Evolutionary conservation across 2,113 vertebrate genomes (phyloP).

Genomic region (Scalopus aquaticus): DNA sequence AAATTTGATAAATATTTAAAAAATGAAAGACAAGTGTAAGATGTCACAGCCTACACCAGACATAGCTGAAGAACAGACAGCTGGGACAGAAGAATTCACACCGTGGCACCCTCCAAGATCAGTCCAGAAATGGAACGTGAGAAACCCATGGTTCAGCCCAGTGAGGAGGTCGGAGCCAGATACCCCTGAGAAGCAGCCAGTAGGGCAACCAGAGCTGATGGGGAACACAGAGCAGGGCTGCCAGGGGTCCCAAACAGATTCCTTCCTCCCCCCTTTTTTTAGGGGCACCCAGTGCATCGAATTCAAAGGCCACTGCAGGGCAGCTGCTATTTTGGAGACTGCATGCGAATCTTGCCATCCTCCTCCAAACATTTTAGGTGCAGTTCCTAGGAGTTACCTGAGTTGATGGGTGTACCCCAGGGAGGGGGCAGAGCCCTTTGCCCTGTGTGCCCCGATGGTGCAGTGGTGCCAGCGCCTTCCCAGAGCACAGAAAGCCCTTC

Average conservation of each 20-base stretch:
- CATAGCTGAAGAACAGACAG: rapidly evolving
- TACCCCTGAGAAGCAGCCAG: neutral
- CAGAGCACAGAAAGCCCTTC: neutral
- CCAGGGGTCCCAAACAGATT: too few species aligned
- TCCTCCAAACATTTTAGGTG: neutral
- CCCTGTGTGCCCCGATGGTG: neutral
- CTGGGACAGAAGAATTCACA: rapidly evolving
- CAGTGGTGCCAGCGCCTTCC: neutral
- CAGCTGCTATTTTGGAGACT: neutral
- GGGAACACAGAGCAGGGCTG: neutral
- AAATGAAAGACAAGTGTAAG: neutral
- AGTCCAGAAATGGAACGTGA: neutral
- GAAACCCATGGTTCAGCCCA: neutral
- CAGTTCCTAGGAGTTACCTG: neutral
- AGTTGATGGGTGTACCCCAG: neutral
- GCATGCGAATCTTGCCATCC: rapidly evolving
- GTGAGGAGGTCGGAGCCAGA: neutral
- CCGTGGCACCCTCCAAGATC: neutral
- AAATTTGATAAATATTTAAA: too few species aligned
- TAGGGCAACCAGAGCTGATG: neutral
- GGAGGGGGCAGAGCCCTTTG: neutral
- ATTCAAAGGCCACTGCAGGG: neutral
- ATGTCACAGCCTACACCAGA: rapidly evolving
- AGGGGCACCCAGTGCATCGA: too few species aligned
- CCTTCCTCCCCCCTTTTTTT: neutral